Base-by-base conservation (phyloP, 2,113 vertebrate species). In the Cololabis saira region DNA sequence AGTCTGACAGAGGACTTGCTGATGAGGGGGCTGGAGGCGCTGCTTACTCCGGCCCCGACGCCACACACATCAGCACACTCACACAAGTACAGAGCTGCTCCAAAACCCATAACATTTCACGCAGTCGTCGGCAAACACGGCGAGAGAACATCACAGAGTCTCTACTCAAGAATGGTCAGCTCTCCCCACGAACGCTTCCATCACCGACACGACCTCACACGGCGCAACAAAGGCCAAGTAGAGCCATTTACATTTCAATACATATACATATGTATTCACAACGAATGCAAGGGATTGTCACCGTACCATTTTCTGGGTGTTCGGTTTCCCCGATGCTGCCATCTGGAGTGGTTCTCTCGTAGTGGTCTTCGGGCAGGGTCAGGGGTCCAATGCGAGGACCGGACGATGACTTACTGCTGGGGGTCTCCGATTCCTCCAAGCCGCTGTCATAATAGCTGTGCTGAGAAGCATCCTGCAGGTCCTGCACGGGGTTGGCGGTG, bases 251-350 rank as follows among this genome's bases (percentile, higher is more conserved):
- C 82, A 74, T 75, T 67, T 17, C 58, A 71, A 84, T 87, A 43
- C 70, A 88, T 83, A 80, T 83, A 85, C 67, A 84, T 87, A 43
- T 67, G 87, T 83, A 80, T 83, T 86, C 67, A 86, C 74, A 14
- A 45, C 4, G 16, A 69, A 33, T 11, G 56, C 61, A 4, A 41
- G 51, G 13, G 5, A 14, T 61, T 64, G 71, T 67, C 55, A 76
- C 7, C 87, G 45, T 95, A 98, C 98, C 98, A 0, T 96, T 99
- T 91, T 99, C 98, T 0, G 96, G 97, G 91, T 99, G 98, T 90
- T 99, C 97, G 90, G 96, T 97, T 90, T 99, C 98, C 72, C 98
- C 98, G 41, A 99, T 99, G 93, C 98, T 99, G 91, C 98, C 98
- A 14, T 99, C 98, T 0, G 98, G 98, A 33, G 98, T 99, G 89